Evolutionary conservation across 2,888 invertebrate genomes (phyloP).

Genomic region (Dynastes tityus): DNA sequence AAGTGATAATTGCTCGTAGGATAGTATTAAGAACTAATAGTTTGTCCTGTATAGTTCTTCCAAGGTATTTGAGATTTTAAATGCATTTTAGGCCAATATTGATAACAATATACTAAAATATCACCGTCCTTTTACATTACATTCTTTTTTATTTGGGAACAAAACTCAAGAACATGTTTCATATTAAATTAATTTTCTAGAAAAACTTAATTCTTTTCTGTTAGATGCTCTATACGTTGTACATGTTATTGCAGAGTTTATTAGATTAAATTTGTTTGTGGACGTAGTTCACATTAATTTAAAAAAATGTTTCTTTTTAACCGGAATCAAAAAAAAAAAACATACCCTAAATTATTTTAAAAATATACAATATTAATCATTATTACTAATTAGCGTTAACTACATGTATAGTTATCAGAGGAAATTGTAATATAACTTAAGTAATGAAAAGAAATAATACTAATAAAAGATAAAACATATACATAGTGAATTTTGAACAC

Average conservation of each 20-base stretch:
- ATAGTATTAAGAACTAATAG: no score
- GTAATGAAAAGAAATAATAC: conserved; percentile 14
- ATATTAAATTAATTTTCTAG: conserved; percentile 8
- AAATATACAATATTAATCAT: conserved; percentile 6
- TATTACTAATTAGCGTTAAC: conserved; percentile 29
- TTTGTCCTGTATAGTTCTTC: background rate
- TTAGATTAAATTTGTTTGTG: conserved; percentile 4
- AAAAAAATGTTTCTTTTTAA: background rate
- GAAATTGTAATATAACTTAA: conserved; percentile 21
- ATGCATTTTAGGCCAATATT: conserved; percentile 5
- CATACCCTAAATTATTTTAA: background rate
- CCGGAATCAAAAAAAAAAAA: no score
- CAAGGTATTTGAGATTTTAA: background rate
- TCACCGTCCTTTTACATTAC: conserved; percentile 28
- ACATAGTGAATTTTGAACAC: conserved; percentile 11
- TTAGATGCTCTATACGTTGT: conserved; percentile 10
- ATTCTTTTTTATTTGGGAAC: background rate
- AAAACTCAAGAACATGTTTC: conserved; percentile 19
- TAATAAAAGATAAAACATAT: conserved; percentile 13
- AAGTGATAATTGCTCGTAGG: no score
- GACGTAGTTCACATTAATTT: conserved; percentile 12
- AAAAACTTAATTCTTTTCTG: conserved; percentile 1
- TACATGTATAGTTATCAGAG: conserved; percentile 31
- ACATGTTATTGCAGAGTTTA: conserved; percentile 9
- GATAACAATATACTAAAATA: conserved; percentile 19